phyloP scores from a whole-genome alignment of 2,797 vertebrate genomes.

The Ctenosaura bakeri region DNA sequence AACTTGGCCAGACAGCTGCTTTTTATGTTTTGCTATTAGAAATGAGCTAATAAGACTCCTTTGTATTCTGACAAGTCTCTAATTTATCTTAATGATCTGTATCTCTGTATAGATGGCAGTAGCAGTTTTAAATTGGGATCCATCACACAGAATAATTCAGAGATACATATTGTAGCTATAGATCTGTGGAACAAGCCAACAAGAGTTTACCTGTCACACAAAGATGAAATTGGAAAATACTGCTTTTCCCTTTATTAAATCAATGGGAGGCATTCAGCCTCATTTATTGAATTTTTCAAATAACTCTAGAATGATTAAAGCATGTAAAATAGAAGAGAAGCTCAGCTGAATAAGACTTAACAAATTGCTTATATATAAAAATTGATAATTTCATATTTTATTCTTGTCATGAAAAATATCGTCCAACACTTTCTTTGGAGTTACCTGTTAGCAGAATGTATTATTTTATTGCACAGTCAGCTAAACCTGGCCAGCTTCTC shows the following conservation, averaged over 20 bases:
- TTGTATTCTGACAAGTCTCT: neutral
- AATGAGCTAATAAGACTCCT: neutral
- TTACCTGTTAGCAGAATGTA: neutral
- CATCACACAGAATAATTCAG: slow-evolving; percentile 14
- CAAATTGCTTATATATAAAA: neutral
- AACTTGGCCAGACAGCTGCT: neutral
- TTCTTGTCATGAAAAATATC: neutral
- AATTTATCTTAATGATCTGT: neutral
- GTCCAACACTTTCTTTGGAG: neutral
- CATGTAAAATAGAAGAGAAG: neutral
- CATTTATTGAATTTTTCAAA: slow-evolving; percentile 11
- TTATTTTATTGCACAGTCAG: neutral
- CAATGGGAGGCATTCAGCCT: slow-evolving; percentile 4
- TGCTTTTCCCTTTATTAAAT: slow-evolving; percentile 14
- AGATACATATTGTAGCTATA: neutral
- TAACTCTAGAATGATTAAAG: neutral
- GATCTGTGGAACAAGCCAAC: neutral
- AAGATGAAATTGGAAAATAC: slow-evolving; percentile 8
- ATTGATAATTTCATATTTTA: neutral
- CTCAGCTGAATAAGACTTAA: neutral
- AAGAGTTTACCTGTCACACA: neutral
- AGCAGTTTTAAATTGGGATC: neutral
- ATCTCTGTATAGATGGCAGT: neutral
- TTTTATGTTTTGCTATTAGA: neutral
- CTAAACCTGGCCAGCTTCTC: neutral